phyloP scores from a whole-genome alignment of 2,113 vertebrate species.

The Crotalus viridis region DNA sequence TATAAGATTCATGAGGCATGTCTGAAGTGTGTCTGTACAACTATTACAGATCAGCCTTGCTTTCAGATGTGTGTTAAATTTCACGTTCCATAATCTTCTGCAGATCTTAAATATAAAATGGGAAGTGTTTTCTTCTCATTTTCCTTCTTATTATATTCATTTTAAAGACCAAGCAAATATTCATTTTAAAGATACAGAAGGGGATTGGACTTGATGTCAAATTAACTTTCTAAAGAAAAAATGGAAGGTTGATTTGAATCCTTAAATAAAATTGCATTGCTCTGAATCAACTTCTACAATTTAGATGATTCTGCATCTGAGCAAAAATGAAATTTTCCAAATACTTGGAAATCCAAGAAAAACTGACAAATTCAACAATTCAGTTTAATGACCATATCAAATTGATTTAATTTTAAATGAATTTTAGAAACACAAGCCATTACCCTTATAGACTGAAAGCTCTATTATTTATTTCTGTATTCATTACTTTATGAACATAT shows the following conservation, averaged over 20 bases:
- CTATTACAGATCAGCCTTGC: constrained; percentile 13
- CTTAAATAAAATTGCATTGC: background rate
- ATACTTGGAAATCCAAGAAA: background rate
- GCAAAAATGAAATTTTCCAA: background rate
- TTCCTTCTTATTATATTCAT: background rate
- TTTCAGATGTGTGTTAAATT: background rate
- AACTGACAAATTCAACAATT: background rate
- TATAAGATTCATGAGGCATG: background rate
- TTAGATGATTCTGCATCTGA: background rate
- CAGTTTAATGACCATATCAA: background rate
- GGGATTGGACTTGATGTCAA: background rate
- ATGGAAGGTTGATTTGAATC: background rate
- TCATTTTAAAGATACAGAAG: background rate
- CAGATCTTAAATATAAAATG: background rate
- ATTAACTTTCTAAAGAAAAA: background rate
- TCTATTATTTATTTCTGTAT: background rate
- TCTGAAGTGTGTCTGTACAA: constrained; percentile 5
- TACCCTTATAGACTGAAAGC: background rate
- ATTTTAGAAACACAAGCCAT: background rate
- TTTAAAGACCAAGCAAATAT: background rate
- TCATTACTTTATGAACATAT: background rate
- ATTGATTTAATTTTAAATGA: background rate
- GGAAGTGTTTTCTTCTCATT: background rate
- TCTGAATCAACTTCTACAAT: background rate
- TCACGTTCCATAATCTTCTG: background rate